Conservation (phyloP, 2,797 vertebrate genomes). For the Caiman crocodilus region DNA sequence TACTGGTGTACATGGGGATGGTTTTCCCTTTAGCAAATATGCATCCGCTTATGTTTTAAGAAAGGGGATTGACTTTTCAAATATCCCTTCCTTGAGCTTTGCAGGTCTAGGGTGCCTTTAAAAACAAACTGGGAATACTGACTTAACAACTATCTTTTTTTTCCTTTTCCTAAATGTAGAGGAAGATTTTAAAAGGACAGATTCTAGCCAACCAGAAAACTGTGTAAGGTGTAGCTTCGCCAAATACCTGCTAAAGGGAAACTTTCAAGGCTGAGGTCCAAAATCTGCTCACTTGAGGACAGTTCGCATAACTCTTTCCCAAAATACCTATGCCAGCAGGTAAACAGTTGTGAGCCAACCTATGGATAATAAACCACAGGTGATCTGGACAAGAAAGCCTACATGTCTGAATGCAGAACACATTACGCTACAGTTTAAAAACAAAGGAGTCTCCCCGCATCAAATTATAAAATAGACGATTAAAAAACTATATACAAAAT, state of each 20-base stretch:
- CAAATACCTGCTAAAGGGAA: background rate
- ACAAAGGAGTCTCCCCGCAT: background rate
- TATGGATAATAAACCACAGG: background rate
- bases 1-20: background rate
- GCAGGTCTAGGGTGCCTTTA: background rate
- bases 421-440: background rate
- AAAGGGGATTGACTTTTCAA: background rate
- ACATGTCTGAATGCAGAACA: background rate
- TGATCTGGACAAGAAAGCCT: background rate
- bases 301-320: background rate
- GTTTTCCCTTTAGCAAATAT: background rate
- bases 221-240: background rate
- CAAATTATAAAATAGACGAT: background rate
- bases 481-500: constrained; percentile 11
- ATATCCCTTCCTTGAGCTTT: background rate
- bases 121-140: background rate
- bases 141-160: background rate
- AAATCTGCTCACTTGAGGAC: background rate
- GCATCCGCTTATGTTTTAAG: background rate
- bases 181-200: background rate
- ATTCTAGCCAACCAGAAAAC: background rate
- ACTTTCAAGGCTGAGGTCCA: background rate
- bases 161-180: background rate
- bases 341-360: background rate
- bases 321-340: background rate